Evolutionary conservation across 2,797 vertebrate genomes (phyloP).

Genomic region (Acanthiza pusilla): DNA sequence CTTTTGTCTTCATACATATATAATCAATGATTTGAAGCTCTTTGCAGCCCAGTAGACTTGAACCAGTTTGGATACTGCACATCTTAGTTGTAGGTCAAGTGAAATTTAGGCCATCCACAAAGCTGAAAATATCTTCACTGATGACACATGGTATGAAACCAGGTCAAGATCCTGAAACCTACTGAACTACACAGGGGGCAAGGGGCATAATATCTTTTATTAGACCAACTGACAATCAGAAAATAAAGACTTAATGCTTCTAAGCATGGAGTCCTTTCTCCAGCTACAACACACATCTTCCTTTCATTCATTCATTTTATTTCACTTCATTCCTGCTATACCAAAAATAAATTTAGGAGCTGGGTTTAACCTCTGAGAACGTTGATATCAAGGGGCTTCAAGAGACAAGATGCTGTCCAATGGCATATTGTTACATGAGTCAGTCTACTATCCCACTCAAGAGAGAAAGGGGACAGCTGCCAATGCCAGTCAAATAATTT

Average conservation of each 20-base stretch:
- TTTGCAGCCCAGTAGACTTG: background rate
- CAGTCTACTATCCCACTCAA: background rate
- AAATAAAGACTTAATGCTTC: background rate
- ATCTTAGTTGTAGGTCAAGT: background rate
- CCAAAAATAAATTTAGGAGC: background rate
- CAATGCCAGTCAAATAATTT: background rate
- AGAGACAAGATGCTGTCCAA: background rate
- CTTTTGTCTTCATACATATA: background rate
- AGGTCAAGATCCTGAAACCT: background rate
- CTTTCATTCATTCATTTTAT: background rate
- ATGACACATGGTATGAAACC: background rate
- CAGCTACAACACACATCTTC: background rate
- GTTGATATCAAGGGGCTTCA: background rate
- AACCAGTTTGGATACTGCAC: background rate
- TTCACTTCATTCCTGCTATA: background rate
- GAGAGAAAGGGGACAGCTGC: background rate
- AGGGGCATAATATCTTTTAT: background rate
- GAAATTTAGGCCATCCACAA: background rate
- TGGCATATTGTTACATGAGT: background rate
- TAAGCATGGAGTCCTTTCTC: background rate
- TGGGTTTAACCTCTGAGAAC: background rate
- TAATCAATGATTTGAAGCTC: background rate
- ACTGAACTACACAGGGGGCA: background rate
- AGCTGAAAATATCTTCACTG: conserved; percentile 2
- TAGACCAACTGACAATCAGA: background rate